Base-by-base conservation (phyloP, 2,113 vertebrate genomes). In the Pipra filicauda region DNA sequence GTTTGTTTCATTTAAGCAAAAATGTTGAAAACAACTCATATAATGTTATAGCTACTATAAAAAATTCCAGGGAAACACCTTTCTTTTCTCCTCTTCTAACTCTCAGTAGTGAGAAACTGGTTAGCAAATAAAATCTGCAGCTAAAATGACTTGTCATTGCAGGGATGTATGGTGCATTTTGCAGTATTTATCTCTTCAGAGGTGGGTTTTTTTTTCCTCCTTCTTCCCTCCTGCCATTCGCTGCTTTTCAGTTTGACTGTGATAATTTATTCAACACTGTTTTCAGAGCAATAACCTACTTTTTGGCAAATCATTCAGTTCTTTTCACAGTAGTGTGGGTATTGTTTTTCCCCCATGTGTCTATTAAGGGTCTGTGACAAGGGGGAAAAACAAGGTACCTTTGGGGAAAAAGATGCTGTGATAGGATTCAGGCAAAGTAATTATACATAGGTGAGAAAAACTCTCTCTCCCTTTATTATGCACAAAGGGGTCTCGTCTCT, bases 341-440 rank as follows among this genome's bases (percentile, higher is more conserved):
- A 27, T 70, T 59, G 54, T 15, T 4, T 1, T 1, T 1, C 5
- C 14, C 43, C 13, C 8, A 26, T 76, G 86, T 76, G 85, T 96
- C 97, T 96, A 67, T 97, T 96, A 96, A 96, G 91, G 95, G 94
- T 96, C 93, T 91, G 1, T 30, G 15, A 39, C 43, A 87, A 94
- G 78, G 80, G 92, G 73, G 92, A 91, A 97, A 98, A 98, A 75
- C 96, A 97, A 96, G 94, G 30, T 80, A 39, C 88, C 98, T 97
- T 96, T 91, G 75, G 98, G 97, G 98, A 97, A 91, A 96, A 97
- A 96, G 93, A 73, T 66, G 31, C 88, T 93, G 11, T 8, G 18
- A 61, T 71, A 97, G 91, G 94, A 86, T 91, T 97, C 90, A 57
- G 90, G 95, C 67, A 58, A 91, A 91, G 83, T 96, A 95, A 97